These are phyloP conservation scores for Champsocephalus gunnari DNA, from an alignment of 2,797 vertebrate genomes.

Conservation along the genomic window DNA sequence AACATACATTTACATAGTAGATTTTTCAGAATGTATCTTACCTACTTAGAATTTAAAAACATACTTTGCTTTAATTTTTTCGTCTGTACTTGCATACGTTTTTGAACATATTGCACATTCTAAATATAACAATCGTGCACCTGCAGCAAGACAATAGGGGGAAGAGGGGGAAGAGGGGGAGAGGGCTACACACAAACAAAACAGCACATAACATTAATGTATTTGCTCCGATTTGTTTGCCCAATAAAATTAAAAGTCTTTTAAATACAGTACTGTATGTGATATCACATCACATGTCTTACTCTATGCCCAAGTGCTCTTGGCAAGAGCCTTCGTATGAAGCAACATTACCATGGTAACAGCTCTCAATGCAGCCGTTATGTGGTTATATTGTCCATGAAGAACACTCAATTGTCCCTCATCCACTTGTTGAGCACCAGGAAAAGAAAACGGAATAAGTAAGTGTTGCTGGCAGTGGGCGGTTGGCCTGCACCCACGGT, in stretches of 20 bases:
- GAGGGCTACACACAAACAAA: too few relatives aligned
- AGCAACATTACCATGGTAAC: constrained; percentile 61
- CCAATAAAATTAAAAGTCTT: background rate
- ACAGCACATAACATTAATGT: constrained; percentile 1
- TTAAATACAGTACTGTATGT: constrained; percentile 39
- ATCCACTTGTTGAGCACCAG: constrained; percentile 34
- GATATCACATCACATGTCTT: constrained; percentile 21
- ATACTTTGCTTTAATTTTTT: background rate
- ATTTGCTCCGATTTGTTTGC: background rate
- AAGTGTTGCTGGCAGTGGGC: constrained; percentile 38
- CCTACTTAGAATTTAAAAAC: background rate
- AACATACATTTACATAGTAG: background rate
- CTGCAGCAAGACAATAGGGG: too few relatives aligned
- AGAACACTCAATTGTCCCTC: constrained; percentile 43
- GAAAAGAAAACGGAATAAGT: background rate
- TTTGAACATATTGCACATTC: background rate
- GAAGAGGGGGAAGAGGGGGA: too few relatives aligned
- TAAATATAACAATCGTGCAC: background rate
- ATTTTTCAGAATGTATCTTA: background rate
- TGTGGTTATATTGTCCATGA: constrained; percentile 36
- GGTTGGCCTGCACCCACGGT: constrained; percentile 32
- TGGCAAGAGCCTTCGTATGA: constrained; percentile 43
- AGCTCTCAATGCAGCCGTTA: constrained; percentile 44
- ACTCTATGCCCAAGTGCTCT: constrained; percentile 19
- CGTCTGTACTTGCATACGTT: background rate